Conservation (phyloP, 2,888 invertebrate genomes). For the Sylvicola cinctus region DNA sequence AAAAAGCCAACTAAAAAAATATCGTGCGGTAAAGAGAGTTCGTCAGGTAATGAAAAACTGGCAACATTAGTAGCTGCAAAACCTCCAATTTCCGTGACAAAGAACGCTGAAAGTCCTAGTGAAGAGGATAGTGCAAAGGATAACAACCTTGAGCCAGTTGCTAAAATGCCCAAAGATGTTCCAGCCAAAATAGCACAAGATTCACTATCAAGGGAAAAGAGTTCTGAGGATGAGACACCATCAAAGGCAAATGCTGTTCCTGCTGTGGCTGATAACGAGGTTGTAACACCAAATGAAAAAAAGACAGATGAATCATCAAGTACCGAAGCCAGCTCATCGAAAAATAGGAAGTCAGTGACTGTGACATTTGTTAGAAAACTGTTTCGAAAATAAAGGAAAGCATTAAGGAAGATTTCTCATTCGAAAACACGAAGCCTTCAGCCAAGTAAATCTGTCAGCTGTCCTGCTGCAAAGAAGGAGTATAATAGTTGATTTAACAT, state of each 20-base stretch:
- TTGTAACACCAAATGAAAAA: conserved; percentile 15
- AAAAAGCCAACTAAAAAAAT: conserved; percentile 9
- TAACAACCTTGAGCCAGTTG: conserved; percentile 17
- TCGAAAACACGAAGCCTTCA: conserved; percentile 5
- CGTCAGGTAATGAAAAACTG: conserved; percentile 3
- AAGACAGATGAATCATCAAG: conserved; percentile 21
- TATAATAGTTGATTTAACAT: too few relatives aligned
- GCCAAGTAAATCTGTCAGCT: conserved; percentile 11
- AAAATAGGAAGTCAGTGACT: conserved; percentile 20
- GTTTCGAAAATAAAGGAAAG: conserved; percentile 1
- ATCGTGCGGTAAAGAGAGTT: conserved; percentile 12
- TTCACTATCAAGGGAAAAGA: conserved; percentile 18
- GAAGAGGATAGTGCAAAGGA: conserved; percentile 11
- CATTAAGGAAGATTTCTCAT: conserved; percentile 2
- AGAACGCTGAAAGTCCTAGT: conserved; percentile 12
- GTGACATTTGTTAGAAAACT: conserved; percentile 1
- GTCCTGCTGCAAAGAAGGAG: conserved; percentile 20
- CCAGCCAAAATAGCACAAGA: conserved; percentile 10
- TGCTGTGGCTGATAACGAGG: conserved; percentile 18
- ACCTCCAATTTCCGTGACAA: conserved; percentile 7
- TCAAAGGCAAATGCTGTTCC: conserved; percentile 9
- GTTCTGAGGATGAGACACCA: conserved; percentile 15
- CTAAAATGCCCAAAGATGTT: conserved; percentile 12
- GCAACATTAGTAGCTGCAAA: conserved; percentile 2
- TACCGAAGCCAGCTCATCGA: conserved; percentile 25